phyloP scores from a whole-genome alignment of 2,797 vertebrate genomes.

The Zenarchopterus dispar region DNA sequence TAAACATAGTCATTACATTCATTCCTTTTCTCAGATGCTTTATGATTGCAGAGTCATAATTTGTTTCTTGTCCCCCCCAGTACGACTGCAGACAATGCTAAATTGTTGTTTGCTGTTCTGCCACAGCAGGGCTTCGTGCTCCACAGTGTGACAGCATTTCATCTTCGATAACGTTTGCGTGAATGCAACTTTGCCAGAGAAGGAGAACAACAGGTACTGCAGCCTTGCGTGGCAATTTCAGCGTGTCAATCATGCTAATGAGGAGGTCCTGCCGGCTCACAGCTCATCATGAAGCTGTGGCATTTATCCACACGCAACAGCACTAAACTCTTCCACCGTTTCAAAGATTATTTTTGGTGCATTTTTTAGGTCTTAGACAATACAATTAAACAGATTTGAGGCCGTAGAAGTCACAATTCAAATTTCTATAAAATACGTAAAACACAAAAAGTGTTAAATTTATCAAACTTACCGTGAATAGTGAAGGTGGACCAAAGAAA shows the following conservation, averaged over 20 bases:
- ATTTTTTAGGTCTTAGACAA: too few relatives aligned
- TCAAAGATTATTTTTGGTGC: too few relatives aligned
- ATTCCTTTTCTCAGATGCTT: neutral
- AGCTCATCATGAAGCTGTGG: too few relatives aligned
- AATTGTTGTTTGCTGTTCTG: slow-evolving; percentile 9
- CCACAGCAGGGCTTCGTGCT: neutral
- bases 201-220: neutral
- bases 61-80: neutral
- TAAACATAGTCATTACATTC: neutral
- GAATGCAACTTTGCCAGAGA: neutral
- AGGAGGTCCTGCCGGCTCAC: too few relatives aligned
- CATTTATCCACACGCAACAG: too few relatives aligned
- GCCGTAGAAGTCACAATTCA: too few relatives aligned
- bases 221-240: neutral
- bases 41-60: slow-evolving; percentile 14
- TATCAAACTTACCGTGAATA: too few relatives aligned
- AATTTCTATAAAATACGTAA: too few relatives aligned
- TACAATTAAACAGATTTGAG: too few relatives aligned
- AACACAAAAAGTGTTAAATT: too few relatives aligned
- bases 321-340: too few relatives aligned
- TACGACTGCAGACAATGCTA: neutral
- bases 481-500: too few relatives aligned
- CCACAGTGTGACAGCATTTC: neutral
- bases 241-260: neutral
- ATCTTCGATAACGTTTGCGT: neutral